Evolutionary conservation across 2,797 vertebrate species (phyloP), one percentile per base, ranked within the genome.

Genomic region (Gouania willdenowi): DNA sequence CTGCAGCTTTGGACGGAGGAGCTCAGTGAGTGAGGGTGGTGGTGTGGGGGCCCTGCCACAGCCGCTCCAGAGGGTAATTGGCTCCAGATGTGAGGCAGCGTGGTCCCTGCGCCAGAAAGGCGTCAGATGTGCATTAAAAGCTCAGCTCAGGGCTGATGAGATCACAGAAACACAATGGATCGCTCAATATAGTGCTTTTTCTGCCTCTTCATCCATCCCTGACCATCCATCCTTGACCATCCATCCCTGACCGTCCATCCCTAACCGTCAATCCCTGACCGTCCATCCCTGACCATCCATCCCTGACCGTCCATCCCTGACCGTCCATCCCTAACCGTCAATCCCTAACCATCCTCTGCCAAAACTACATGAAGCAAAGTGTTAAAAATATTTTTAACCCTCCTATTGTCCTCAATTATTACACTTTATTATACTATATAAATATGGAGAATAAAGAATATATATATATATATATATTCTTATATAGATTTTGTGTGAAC

Each of bases 1-100:
- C 56, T 40, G 65, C n/a, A n/a, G n/a, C 23, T 28, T 58, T 61
- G 71, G 77, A 75, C 67, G 68, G 61, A 25, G 16, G 17, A 49
- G 46, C 28, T 12, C 40, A 30, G 20, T 18, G 10, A 6, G 20
- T 26, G 18, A 9, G 84, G 67, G 75, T 84, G 43, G 5, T 1
- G 7, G 4, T 27, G 14, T 75, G 71, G 80, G 84, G 83, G 76
- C 79, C 91, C 85, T 93, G 89, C 92, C 91, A 88, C 89, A 89
- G 89, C 87, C 91, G 89, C 89, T 90, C 75, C 88, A 86, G n/a
- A n/a, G 78, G 66, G 78, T 96, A 94, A 95, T 91, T 87, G 76
- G 81, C 90, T 94, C 91, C 94, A 97, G 91, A 95, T 96, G 93
- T 90, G 82, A 61, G 62, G 81, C 79, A 81, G 81, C 49, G 22